phyloP scores from a whole-genome alignment of 2,888 invertebrate genomes.

The Drosophila kanekoi region DNA sequence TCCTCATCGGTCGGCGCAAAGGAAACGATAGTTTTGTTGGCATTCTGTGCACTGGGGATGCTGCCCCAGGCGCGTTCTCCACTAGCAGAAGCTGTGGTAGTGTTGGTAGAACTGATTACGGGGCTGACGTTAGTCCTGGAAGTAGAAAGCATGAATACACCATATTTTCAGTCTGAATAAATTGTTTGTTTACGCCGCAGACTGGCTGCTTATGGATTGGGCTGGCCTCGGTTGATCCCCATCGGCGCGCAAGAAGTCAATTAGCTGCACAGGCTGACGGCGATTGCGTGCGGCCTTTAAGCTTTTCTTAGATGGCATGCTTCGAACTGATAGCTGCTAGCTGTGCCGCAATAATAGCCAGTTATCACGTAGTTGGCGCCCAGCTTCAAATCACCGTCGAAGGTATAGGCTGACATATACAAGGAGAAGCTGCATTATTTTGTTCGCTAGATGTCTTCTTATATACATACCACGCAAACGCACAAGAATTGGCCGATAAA shows the following conservation, averaged over 20 bases:
- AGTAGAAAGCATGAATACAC: not conserved
- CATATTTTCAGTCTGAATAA: not conserved
- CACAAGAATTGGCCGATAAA: constrained; percentile 70
- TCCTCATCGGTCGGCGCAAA: constrained; percentile 28
- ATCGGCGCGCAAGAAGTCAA: constrained; percentile 45
- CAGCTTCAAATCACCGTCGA: constrained; percentile 77
- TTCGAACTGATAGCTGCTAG: constrained; percentile 69
- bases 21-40: not conserved
- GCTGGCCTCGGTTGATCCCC: not conserved
- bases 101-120: constrained; percentile 8
- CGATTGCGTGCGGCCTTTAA: constrained; percentile 30
- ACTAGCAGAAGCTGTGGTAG: not conserved
- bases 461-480: constrained; percentile 65
- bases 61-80: too few relatives aligned
- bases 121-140: constrained; percentile 30
- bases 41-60: not conserved
- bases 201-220: not conserved
- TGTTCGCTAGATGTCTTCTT: not conserved
- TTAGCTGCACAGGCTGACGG: constrained; percentile 37
- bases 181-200: not conserved
- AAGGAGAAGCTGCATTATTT: not conserved
- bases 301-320: constrained; percentile 81
- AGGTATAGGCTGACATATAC: constrained; percentile 61
- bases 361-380: constrained; percentile 79
- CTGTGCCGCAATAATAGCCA: constrained; percentile 73